These are phyloP conservation scores for Aramus guarauna DNA, from an alignment of 2,113 vertebrate genomes.

Conservation along the genomic window DNA sequence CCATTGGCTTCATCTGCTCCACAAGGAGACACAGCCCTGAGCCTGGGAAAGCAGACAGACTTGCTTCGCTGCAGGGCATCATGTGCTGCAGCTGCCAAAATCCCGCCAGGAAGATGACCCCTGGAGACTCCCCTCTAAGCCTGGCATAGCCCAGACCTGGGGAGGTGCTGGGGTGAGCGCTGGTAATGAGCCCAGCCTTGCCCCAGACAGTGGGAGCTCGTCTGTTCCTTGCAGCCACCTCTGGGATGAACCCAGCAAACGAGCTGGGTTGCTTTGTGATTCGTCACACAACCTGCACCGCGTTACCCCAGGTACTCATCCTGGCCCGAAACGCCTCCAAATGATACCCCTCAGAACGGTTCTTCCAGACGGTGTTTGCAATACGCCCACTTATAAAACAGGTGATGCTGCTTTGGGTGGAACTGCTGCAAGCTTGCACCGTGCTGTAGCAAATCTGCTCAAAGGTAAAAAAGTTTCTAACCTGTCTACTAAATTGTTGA, in stretches of 20 bases:
- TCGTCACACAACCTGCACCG: background rate
- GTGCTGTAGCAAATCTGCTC: background rate
- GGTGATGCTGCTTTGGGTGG: background rate
- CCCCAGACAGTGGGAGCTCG: rapidly evolving
- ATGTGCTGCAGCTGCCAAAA: background rate
- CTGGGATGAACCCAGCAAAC: background rate
- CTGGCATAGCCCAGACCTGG: background rate
- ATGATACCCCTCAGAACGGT: background rate
- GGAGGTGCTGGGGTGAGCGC: rapidly evolving
- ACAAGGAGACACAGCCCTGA: background rate
- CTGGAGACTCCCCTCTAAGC: background rate
- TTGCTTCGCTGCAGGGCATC: background rate
- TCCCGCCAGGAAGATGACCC: background rate
- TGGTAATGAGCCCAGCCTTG: rapidly evolving
- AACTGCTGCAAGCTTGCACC: background rate
- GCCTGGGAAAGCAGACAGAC: background rate
- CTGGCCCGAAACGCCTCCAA: background rate
- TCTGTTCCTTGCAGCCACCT: background rate
- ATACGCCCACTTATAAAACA: background rate
- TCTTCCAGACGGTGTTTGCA: background rate
- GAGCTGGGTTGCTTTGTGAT: rapidly evolving
- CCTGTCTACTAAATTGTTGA: background rate
- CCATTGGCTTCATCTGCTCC: background rate
- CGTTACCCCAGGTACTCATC: background rate
- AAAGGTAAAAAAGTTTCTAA: background rate